Evolutionary conservation across 2,797 vertebrate species (phyloP).

Genomic region (Sternotherus odoratus): DNA sequence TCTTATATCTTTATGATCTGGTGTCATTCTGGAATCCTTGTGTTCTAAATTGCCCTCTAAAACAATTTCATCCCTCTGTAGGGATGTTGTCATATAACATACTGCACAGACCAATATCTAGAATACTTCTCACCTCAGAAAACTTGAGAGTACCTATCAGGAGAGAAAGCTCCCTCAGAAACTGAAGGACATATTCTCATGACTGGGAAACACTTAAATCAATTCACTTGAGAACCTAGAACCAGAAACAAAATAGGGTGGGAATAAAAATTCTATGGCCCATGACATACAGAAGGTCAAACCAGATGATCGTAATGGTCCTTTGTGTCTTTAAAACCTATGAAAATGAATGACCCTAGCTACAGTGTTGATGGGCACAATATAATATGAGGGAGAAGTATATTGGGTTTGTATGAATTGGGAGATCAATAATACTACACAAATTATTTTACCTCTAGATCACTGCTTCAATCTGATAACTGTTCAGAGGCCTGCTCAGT

Average conservation of each 20-base stretch:
- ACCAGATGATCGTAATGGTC: neutral
- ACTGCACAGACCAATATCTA: conserved; percentile 33
- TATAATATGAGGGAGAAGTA: neutral
- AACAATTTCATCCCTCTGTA: conserved; percentile 40
- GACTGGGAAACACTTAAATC: neutral
- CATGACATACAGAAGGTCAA: neutral
- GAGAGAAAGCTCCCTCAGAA: neutral
- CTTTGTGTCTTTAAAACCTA: neutral
- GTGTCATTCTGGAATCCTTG: conserved; percentile 18
- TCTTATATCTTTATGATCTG: conserved; percentile 32
- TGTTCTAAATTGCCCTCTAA: conserved; percentile 8
- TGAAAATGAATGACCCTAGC: neutral
- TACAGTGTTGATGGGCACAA: neutral
- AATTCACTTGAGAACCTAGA: neutral
- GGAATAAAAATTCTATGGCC: neutral
- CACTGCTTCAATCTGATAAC: neutral
- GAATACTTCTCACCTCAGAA: neutral
- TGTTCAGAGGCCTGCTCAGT: neutral
- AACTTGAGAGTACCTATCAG: conserved; percentile 12
- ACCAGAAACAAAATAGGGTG: conserved; percentile 27
- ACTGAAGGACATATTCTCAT: conserved; percentile 7
- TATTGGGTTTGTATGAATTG: neutral
- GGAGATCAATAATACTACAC: neutral
- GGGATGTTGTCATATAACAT: neutral
- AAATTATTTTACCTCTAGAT: neutral